Evolutionary conservation across 2,888 invertebrate species (phyloP), one percentile per base, ranked within the genome.

Genomic region (Diarsia rubi): DNA sequence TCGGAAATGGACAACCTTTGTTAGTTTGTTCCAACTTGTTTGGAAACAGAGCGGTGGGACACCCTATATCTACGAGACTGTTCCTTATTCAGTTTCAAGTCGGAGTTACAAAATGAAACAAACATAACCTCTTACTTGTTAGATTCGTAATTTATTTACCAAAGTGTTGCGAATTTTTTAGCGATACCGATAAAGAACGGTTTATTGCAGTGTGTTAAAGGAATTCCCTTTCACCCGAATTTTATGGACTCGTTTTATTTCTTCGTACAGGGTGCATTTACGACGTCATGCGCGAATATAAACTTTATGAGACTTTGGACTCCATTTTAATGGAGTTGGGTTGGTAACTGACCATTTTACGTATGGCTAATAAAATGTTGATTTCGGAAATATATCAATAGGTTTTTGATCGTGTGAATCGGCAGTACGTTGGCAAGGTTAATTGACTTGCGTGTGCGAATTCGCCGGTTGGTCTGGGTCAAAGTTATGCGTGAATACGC

Each of bases 251-350:
- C 86, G 85, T 90, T 92, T 93, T 93, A 93, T 93, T 92, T 90
- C 91, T 85, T 82, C 84, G 84, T 90, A 90, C 90, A 88, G 91
- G 88, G 90, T 91, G 92, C 91, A 92, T 95, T 95, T 95, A 95
- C 94, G 94, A 91, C 88, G 91, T 91, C 93, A 93, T 92, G 92
- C 90, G 93, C 89, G 91, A 90, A 91, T 92, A 90, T 95, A 94
- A 95, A 94, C 90, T 95, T 95, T 95, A 95, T 92, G 91, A 89
- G 90, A 91, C 92, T 92, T 92, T 86, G 90, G 91, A 91, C 91
- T 90, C 90, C 87, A 89, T 92, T 94, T 93, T 94, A 92, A 95
- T 93, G 89, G 92, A 91, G 81, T 89, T 75, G 84, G 87, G 86
- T 87, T 88, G 84, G 88, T 85, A 88, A 90, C 90, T 90, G 92